Percentiles rank a stretch among this genome's conserved stretches.
Evolutionary conservation across 2,888 invertebrate species (phyloP).

Genomic region (Chymomyza fuscimana): DNA sequence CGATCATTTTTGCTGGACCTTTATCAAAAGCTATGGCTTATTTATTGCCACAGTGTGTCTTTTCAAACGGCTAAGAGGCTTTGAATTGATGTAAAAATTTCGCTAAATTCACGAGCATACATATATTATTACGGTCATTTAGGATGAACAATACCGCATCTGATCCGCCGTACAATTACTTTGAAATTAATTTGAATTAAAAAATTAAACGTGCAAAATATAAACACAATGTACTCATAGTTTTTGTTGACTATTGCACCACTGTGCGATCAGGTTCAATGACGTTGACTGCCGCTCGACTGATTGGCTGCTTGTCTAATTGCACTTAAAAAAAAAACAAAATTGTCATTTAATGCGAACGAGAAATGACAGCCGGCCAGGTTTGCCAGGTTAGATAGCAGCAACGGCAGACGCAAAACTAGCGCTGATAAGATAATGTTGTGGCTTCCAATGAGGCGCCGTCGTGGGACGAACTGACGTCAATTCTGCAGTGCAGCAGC

Average conservation of each 20-base stretch:
- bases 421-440: slow-evolving; percentile 48
- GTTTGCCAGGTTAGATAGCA: slow-evolving; percentile 17
- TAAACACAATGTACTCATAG: too few relatives aligned
- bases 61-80: too few relatives aligned
- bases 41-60: slow-evolving; percentile 5
- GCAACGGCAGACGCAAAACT: slow-evolving; percentile 19
- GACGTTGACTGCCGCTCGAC: neutral
- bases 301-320: slow-evolving; percentile 41
- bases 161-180: too few relatives aligned
- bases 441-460: neutral
- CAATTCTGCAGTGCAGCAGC: slow-evolving; percentile 43
- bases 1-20: slow-evolving; percentile 39
- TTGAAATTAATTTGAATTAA: too few relatives aligned
- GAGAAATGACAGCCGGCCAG: slow-evolving; percentile 53
- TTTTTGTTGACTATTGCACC: slow-evolving; percentile 3
- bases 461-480: slow-evolving; percentile 43
- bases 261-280: slow-evolving; percentile 34
- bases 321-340: slow-evolving; percentile 39
- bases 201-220: too few relatives aligned
- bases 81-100: too few relatives aligned
- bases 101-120: too few relatives aligned
- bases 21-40: slow-evolving; percentile 38
- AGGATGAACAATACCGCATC: too few relatives aligned
- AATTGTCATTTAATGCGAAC: slow-evolving; percentile 49
- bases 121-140: too few relatives aligned